Base-by-base conservation (phyloP, 2,888 invertebrate genomes). In the Sisyra nigra region DNA sequence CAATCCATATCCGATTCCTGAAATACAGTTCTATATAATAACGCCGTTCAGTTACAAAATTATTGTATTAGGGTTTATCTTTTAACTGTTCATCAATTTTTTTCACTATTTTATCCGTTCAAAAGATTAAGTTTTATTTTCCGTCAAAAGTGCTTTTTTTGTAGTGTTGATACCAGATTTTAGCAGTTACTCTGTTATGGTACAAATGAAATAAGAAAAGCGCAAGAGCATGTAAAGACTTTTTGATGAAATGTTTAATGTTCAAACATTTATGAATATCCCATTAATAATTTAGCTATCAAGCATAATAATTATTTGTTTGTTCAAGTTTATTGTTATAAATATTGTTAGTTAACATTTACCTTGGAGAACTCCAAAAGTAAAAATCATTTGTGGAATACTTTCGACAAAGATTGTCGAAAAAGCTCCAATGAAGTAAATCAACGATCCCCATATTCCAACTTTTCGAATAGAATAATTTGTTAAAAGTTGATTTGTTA, bases 1-100 rank as follows among this genome's bases (percentile, higher is more conserved):
- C 0, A 83, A 62, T 0, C 84, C 84, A 42, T 80, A 73, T 5
- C 80, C 83, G 10, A 76, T 61, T 13, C 83, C 84, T 73, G 65
- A 54, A 31, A 60, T 15, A 14, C 3, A 30, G 30, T 8, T 30
- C 7, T 30, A 30, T 8, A 10, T 8, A 8, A 30, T 10, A 7
- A 30, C 10, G 7, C 10, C 10, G 7, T 30, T 7, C 10, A 8
- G 7, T 30, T 10, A 30, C n/a, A n/a, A n/a, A n/a, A n/a, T n/a
- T n/a, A n/a, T n/a, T n/a, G n/a, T n/a, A n/a, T n/a, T n/a, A n/a
- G n/a, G n/a, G n/a, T n/a, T n/a, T n/a, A n/a, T n/a, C n/a, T n/a
- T n/a, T n/a, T n/a, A n/a, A n/a, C n/a, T n/a, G n/a, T n/a, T n/a
- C n/a, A n/a, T n/a, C n/a, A n/a, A n/a, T n/a, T n/a, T n/a, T n/a